A percentile compares a stretch with the other conserved stretches of the same genome.
phyloP scores from a whole-genome alignment of 2,888 invertebrate genomes.

The Tetheella fluctuosa region DNA sequence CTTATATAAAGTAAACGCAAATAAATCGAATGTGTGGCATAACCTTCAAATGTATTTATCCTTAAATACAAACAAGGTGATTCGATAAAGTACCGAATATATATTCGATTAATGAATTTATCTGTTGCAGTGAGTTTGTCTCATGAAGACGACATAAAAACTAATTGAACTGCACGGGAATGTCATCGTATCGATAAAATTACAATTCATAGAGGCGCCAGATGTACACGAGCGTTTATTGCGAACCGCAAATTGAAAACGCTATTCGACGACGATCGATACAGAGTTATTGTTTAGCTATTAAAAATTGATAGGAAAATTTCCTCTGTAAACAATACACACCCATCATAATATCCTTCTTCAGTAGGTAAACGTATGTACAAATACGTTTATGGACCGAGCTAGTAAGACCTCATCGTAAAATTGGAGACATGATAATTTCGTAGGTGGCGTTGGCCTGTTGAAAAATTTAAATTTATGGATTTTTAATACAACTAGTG shows the following conservation, averaged over 20 bases:
- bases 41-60: neutral
- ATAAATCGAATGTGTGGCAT: neutral
- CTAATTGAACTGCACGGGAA: constrained; percentile 73
- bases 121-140: constrained; percentile 28
- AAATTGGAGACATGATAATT: constrained; percentile 2
- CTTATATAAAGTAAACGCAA: neutral
- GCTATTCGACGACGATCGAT: constrained; percentile 58
- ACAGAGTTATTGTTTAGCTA: constrained; percentile 72
- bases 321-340: constrained; percentile 14
- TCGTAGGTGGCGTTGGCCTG: neutral
- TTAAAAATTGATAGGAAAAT: constrained; percentile 58
- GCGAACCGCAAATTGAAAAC: constrained; percentile 74
- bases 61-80: neutral
- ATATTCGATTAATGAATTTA: constrained; percentile 31
- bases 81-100: constrained; percentile 13
- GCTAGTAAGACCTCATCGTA: constrained; percentile 4
- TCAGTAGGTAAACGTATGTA: neutral
- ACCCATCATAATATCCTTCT: neutral
- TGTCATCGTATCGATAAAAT: constrained; percentile 73
- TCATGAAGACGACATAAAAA: constrained; percentile 56
- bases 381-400: constrained; percentile 3
- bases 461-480: constrained; percentile 1
- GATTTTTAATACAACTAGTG: neutral
- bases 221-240: constrained; percentile 74
- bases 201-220: constrained; percentile 74